Conservation (phyloP, 2,113 vertebrate species). For the Sphyrna mokarran region DNA sequence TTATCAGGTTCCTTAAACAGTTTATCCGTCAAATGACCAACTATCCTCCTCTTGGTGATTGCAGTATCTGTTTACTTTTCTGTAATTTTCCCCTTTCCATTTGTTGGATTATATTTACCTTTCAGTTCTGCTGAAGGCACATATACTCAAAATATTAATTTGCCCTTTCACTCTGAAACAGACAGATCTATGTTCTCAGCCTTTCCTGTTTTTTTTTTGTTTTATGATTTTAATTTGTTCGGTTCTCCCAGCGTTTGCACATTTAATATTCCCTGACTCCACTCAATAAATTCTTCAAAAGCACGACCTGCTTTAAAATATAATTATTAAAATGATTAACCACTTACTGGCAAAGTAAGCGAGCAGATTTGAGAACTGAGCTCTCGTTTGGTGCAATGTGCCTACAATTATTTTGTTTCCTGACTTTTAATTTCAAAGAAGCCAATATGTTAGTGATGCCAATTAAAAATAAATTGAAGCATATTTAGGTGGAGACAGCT, state of each 20-base stretch:
- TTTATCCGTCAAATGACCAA: background rate
- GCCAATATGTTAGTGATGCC: background rate
- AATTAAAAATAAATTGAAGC: conserved; percentile 34
- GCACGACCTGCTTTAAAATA: background rate
- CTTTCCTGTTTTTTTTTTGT: background rate
- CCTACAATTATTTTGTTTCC: background rate
- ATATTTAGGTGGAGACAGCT: background rate
- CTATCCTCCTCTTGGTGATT: background rate
- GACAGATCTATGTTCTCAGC: background rate
- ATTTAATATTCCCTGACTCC: background rate
- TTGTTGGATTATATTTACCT: background rate
- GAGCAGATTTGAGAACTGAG: background rate
- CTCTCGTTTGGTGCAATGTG: background rate
- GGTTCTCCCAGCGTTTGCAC: background rate
- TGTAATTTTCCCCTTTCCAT: background rate
- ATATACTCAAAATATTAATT: background rate
- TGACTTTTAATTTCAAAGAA: conserved; percentile 29
- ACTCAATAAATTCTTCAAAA: background rate
- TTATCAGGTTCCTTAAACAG: background rate
- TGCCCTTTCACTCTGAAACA: background rate
- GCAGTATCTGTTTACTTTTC: background rate
- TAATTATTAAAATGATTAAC: conserved; percentile 6
- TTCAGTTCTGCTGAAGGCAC: background rate
- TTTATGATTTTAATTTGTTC: background rate
- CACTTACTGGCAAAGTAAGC: background rate